Percentiles rank a stretch among this genome's conserved stretches.
These are phyloP conservation scores for Agonopterix alstromeriana DNA, from an alignment of 2,888 invertebrate genomes.

Conservation along the genomic window DNA sequence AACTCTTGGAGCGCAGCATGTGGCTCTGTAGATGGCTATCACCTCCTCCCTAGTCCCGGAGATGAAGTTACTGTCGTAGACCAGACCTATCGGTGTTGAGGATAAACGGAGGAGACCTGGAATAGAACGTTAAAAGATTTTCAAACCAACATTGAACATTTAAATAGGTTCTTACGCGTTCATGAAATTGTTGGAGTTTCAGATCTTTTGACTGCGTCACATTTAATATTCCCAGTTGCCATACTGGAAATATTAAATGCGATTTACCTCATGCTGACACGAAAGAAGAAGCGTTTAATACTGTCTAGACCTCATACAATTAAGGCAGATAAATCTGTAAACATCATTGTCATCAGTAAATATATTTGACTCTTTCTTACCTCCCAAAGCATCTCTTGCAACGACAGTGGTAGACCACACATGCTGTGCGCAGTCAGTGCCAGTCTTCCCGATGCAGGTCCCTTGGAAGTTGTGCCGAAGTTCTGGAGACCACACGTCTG, in stretches of 20 bases:
- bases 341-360: no score
- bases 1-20: slow-evolving; percentile 83
- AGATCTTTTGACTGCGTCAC: no score
- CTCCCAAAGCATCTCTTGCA: slow-evolving; percentile 81
- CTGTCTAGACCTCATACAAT: no score
- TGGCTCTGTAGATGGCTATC: slow-evolving; percentile 80
- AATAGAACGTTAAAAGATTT: background rate
- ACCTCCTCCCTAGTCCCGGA: slow-evolving; percentile 82
- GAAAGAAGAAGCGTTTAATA: no score
- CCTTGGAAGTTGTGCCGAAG: slow-evolving; percentile 78
- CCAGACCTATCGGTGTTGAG: slow-evolving; percentile 77
- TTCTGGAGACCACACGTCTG: slow-evolving; percentile 75
- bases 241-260: no score
- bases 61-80: slow-evolving; percentile 78
- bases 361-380: slow-evolving; percentile 35
- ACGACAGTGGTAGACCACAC: slow-evolving; percentile 83
- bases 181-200: background rate
- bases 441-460: slow-evolving; percentile 75
- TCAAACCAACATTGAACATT: background rate
- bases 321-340: no score
- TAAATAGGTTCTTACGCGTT: background rate
- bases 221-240: no score
- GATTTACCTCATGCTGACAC: no score
- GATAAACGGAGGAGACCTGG: slow-evolving; percentile 77
- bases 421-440: slow-evolving; percentile 78